Evolutionary conservation across 35 echinoderm and acorn worm genomes (phyloP), one percentile per base, ranked within the genome.

Genomic region (Strongylocentrotus purpuratus): DNA sequence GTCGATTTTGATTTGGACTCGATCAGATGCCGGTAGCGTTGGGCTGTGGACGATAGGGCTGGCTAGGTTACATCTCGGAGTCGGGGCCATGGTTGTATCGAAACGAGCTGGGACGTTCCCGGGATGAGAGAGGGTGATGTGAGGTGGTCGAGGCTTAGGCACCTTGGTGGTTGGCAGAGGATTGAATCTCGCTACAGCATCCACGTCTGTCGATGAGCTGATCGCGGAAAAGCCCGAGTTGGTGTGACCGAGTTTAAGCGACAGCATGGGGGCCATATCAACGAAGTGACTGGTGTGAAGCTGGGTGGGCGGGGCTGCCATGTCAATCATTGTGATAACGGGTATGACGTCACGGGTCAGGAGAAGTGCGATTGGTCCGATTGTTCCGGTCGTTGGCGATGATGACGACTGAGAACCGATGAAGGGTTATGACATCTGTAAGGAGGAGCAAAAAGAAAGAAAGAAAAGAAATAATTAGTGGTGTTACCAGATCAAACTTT

Each of bases 321-420:
- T 89, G 87, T 89, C 87, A 89, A 89, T 89, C 87, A 89, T 89
- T 89, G 87, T 89, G 87, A 89, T 89, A 46, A 89, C 5, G 32
- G 87, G 14, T 33, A 33, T 45, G 32, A 89, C 32, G 32, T 89
- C 87, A 45, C 87, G 31, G 87, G 87, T 89, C 87, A 89, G 32
- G 32, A 18, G 33, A 22, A 89, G 33, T 45, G 12, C 13, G 87
- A 89, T 41, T 14, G 45, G 87, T 89, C 87, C 14, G 20, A 89
- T 89, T 89, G 87, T 89, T 89, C 45, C 87, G 87, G 87, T 89
- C 31, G 12, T 78, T 33, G 87, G 45, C 5, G 87, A 89, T 46
- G 87, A 89, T 89, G 87, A 89, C 45, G 20, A 28, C 87, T 46
- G 4, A 45, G 87, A 28, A 45, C 18, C 5, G 87, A 46, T 89